Conservation (phyloP, 1,140 invertebrate genomes). For the Rhopalosiphum maidis region DNA sequence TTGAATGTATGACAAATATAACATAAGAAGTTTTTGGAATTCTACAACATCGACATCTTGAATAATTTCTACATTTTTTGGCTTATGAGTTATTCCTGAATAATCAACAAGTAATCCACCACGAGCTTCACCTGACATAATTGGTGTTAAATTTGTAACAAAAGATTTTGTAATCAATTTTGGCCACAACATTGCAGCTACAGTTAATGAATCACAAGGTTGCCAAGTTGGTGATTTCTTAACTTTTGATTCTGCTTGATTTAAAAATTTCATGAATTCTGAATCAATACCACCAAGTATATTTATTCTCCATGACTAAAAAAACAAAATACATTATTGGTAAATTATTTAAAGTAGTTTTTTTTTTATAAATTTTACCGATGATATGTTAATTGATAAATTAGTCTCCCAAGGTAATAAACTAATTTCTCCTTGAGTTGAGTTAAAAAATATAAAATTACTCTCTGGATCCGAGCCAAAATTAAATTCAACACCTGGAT, state of each 20-base stretch:
- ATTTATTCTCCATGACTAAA: not conserved
- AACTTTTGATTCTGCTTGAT: not conserved
- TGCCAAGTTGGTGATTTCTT: not conserved
- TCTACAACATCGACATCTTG: not conserved
- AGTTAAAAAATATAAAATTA: not conserved
- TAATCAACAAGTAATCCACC: not conserved
- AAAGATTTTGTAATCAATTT: not conserved
- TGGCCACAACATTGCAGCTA: not conserved
- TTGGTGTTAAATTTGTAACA: not conserved
- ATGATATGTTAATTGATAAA: not conserved
- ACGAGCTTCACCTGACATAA: not conserved
- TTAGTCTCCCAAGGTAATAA: not conserved
- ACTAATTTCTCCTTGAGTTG: not conserved
- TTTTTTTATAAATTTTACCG: not conserved
- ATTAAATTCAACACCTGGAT: constrained; percentile 1
- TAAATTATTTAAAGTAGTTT: not conserved
- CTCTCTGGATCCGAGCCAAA: not conserved
- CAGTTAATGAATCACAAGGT: not conserved
- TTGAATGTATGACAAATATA: not conserved
- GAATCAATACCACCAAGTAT: not conserved
- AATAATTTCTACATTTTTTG: not conserved
- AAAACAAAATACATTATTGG: not conserved
- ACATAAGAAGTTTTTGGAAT: not conserved
- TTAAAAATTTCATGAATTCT: not conserved
- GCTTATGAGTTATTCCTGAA: not conserved